Base-by-base conservation (phyloP, 1,140 invertebrate species). In the Pseudomyrmex flavicornis region DNA sequence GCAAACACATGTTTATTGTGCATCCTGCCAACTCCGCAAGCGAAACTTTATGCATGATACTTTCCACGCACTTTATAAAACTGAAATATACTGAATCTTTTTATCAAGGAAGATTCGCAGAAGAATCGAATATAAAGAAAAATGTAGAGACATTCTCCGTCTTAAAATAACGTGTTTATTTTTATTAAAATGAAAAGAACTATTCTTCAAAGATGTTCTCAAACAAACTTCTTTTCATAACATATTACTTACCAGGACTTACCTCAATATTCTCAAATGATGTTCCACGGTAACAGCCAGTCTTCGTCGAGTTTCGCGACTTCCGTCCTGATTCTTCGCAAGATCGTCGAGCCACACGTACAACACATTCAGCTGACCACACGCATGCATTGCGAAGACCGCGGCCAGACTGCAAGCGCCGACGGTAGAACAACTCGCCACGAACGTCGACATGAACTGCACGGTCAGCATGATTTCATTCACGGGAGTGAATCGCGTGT, bases 1-100 rank as follows among this genome's bases (percentile, higher is more conserved):
- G 65, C 89, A 91, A 89, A 70, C 89, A 91, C 56, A 90, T 91
- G 26, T 90, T 90, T 69, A 90, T 12, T 13, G 50, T 52, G 12
- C 50, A 52, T 52, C 50, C 50, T 13, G 13, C 13, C 50, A 52
- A 2, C 3, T 52, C 50, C 50, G 89, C 82, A 26, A 92, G 65
- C 61, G 86, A 90, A 48, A 87, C 77, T 79, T 89, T 85, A 59
- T 88, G 88, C 22, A 91, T 74, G 26, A 90, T 77, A 17, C 75
- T 66, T 73, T 91, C 86, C 9, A 89, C 75, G 2, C 76, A 22
- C 1, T 69, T 54, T 26, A 88, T 83, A 44, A 91, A 89, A 17
- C 90, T 91, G 26, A 52, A 77, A 74, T 13, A 26, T 15, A 75
- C 1, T 35, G 35, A 35, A 5, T 7, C 0, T 35, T 35, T 35